phyloP scores from a whole-genome alignment of 2,888 invertebrate species.

The Tipula confusa region DNA sequence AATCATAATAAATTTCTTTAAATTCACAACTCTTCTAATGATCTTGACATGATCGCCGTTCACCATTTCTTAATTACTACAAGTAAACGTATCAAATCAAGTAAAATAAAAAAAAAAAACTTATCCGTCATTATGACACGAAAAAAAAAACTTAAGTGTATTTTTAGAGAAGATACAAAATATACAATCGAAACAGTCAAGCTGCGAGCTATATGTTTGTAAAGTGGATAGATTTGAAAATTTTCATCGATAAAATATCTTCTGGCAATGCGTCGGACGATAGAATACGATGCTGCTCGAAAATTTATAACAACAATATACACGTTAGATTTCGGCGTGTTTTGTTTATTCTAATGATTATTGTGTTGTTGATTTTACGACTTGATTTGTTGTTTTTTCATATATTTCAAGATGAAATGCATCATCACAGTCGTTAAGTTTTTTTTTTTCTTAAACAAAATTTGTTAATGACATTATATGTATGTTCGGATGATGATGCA shows the following conservation, averaged over 20 bases:
- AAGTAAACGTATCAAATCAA: neutral
- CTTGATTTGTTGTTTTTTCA: neutral
- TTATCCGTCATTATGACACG: neutral
- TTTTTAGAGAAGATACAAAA: neutral
- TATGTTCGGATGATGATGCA: neutral
- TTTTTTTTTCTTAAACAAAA: neutral
- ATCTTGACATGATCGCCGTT: neutral
- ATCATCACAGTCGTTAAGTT: neutral
- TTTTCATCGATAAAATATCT: neutral
- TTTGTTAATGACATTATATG: neutral
- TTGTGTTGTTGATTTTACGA: conserved; percentile 9
- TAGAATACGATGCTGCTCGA: neutral
- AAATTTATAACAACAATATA: neutral
- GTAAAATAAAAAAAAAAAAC: neutral
- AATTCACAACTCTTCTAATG: neutral
- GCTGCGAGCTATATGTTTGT: neutral
- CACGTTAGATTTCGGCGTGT: neutral
- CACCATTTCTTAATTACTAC: neutral
- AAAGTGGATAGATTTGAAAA: neutral
- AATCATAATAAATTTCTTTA: neutral
- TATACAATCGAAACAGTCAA: neutral
- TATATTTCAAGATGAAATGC: neutral
- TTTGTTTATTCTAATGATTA: neutral
- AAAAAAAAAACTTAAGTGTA: neutral
- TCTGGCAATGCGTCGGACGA: neutral